phyloP scores from a whole-genome alignment of 30 jellyfish, hydroid and myxozoan species.

The Clytia hemisphaerica region DNA sequence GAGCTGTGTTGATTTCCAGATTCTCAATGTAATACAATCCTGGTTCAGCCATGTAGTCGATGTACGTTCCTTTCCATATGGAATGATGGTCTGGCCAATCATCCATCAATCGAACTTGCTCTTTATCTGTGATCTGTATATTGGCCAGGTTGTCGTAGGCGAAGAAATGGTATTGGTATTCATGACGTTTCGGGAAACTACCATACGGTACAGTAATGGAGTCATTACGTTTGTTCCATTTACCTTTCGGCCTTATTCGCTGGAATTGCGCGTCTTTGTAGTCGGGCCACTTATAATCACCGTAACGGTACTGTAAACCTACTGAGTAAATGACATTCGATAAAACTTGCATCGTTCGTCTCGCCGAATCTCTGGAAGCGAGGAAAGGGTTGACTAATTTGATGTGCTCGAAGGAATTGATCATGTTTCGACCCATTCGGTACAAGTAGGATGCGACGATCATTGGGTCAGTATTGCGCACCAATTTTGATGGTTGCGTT shows the following conservation, averaged over 20 bases:
- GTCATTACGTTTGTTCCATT: slow-evolving; percentile 78
- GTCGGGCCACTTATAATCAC: slow-evolving; percentile 23
- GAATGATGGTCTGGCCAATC: slow-evolving; percentile 49
- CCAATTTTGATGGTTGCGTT: not conserved
- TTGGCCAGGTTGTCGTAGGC: slow-evolving; percentile 37
- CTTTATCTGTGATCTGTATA: slow-evolving; percentile 18
- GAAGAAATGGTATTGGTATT: slow-evolving; percentile 37
- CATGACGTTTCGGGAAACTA: slow-evolving; percentile 38
- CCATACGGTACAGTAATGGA: slow-evolving; percentile 66
- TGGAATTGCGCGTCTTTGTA: slow-evolving; percentile 35
- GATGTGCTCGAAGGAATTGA: not conserved
- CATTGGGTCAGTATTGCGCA: not conserved
- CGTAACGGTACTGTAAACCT: not conserved
- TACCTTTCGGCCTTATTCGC: too few relatives aligned
- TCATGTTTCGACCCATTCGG: not conserved
- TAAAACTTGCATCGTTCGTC: too few relatives aligned
- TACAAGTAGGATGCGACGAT: not conserved
- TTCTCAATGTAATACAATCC: slow-evolving; percentile 39
- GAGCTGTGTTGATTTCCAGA: slow-evolving; percentile 56
- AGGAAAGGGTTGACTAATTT: not conserved
- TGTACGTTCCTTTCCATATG: slow-evolving; percentile 47
- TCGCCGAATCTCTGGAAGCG: too few relatives aligned
- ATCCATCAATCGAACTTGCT: slow-evolving; percentile 40
- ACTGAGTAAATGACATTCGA: not conserved
- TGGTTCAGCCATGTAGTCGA: slow-evolving; percentile 50